Conservation (phyloP, 2,113 vertebrate species). For the Dipodomys ordii region DNA sequence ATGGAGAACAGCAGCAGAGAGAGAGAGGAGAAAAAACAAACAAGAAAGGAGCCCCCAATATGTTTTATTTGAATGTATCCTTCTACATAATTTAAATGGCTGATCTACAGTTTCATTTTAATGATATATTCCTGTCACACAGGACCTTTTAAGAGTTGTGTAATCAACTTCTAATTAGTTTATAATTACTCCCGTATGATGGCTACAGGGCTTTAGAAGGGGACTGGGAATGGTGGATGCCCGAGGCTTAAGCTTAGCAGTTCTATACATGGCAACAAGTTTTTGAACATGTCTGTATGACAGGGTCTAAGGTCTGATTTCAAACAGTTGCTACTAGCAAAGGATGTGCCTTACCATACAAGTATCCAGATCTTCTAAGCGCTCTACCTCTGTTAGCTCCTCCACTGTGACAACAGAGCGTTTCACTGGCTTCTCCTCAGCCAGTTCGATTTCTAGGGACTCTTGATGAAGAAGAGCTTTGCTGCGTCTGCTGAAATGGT, state of each 20-base stretch:
- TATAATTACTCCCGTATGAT: not conserved
- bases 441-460: conserved; percentile 90
- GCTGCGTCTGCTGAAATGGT: conserved; percentile 93
- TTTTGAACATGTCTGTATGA: not conserved
- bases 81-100: not conserved
- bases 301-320: not conserved
- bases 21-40: too few species aligned
- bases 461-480: conserved; percentile 91
- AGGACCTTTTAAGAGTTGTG: not conserved
- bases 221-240: rapidly evolving
- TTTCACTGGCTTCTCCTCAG: conserved; percentile 91
- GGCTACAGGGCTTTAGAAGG: not conserved
- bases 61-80: not conserved
- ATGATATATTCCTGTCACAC: not conserved
- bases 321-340: not conserved
- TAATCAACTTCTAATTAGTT: not conserved
- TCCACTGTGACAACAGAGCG: conserved; percentile 86
- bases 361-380: conserved; percentile 95
- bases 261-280: too few species aligned
- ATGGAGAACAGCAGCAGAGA: too few species aligned
- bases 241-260: too few species aligned
- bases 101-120: not conserved
- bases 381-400: conserved; percentile 94
- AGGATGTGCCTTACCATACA: conserved; percentile 93
- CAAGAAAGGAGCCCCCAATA: not conserved